Evolutionary conservation across 1,140 invertebrate species (phyloP), one percentile per base, ranked within the genome.

Genomic region (Drosophila arawakana): DNA sequence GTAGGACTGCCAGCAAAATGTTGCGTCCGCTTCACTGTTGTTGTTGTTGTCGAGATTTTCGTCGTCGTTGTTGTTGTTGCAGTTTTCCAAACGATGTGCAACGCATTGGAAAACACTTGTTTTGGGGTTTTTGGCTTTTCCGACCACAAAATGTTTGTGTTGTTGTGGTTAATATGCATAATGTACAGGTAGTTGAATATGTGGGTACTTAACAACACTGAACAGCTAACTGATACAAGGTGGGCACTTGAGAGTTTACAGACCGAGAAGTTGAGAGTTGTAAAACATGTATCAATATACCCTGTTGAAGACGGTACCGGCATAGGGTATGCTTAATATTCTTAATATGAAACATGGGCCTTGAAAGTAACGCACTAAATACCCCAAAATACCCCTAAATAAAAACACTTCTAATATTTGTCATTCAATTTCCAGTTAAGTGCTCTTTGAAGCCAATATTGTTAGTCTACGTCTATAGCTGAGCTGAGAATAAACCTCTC

Each of bases 1-100:
- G 71, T 89, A 89, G 84, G 78, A 89, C 84, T 89, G 81, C 72
- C 84, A 81, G 85, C 84, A 72, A 89, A 89, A 84, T 88, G 84
- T 78, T 80, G 83, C 76, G 65, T 62, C 62, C 58, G 76, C 25
- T 25, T 3, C 25, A 25, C 25, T 63, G 59, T 59, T 52, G 66
- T 44, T 59, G 46, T 54, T 15, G 50, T 39, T 37, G 21, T 8
- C 35, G 34, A 18, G n/a, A 34, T 11, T 9, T 4, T 21, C 18
- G 10, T 13, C 15, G 4, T 4, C 13, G 9, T 44, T 30, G 25
- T 52, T 21, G 18, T 30, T n/a, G 44, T 44, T 57, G 44, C 67
- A 46, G 60, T 80, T 78, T 89, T 88, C 83, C 83, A 89, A 89
- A 83, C 83, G 83, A 77, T 78, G 84, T 60, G 83, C 83, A 86